Percentiles rank a stretch among this genome's conserved stretches.
phyloP scores from a whole-genome alignment of 2,797 vertebrate genomes.

The Eulemur mongoz region DNA sequence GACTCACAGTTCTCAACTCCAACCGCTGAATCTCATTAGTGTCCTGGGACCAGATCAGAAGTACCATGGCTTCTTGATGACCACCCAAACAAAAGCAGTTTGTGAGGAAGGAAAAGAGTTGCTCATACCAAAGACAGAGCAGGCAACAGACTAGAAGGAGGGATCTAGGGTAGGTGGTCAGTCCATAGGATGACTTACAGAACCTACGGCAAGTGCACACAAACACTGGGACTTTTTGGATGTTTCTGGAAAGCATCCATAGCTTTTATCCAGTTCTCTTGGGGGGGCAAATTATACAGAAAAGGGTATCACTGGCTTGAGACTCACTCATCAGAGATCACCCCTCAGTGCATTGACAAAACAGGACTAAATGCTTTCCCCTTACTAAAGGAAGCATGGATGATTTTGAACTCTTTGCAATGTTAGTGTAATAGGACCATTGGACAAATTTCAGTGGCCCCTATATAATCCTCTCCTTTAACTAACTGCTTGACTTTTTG shows the following conservation, averaged over 20 bases:
- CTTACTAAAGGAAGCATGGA: not conserved
- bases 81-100: not conserved
- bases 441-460: not conserved
- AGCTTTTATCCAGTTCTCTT: not conserved
- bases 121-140: not conserved
- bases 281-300: too few species aligned
- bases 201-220: not conserved
- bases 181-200: accelerated
- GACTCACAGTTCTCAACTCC: not conserved
- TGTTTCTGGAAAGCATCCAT: not conserved
- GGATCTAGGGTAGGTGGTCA: too few species aligned
- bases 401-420: not conserved
- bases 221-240: too few species aligned
- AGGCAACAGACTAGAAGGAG: not conserved
- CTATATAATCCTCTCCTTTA: not conserved
- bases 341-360: not conserved
- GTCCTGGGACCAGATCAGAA: not conserved
- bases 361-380: not conserved
- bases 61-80: not conserved
- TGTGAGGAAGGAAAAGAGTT: not conserved
- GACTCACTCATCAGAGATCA: not conserved
- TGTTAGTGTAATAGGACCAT: not conserved
- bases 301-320: not conserved
- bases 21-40: not conserved
- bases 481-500: not conserved